phyloP scores from a whole-genome alignment of 2,113 vertebrate genomes.

The Halcyon malimbica region DNA sequence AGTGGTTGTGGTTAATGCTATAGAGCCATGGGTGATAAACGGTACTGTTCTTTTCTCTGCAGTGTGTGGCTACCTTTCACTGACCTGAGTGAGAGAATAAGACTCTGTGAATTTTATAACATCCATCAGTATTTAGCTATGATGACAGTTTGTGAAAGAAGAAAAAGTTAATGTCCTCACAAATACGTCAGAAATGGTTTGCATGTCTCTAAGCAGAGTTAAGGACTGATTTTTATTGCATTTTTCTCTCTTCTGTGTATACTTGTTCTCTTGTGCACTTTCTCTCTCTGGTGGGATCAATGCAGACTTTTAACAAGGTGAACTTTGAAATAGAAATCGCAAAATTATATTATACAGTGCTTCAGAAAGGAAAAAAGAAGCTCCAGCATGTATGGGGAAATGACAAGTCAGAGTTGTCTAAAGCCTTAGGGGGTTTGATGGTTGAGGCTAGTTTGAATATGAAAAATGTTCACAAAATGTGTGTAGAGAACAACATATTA shows the following conservation, averaged over 20 bases:
- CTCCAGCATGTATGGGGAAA: neutral
- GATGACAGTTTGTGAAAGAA: neutral
- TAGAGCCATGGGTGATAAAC: neutral
- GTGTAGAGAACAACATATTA: neutral
- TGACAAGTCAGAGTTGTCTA: neutral
- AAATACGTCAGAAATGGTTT: neutral
- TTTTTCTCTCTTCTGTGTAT: neutral
- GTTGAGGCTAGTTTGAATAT: neutral
- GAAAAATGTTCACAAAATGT: neutral
- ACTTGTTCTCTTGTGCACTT: neutral
- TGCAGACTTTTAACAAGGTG: constrained; percentile 14
- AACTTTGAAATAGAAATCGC: constrained; percentile 22
- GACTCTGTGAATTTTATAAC: neutral
- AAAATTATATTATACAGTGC: neutral
- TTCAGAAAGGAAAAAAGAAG: neutral
- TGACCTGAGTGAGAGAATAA: neutral
- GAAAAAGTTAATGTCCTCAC: neutral
- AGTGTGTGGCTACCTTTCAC: neutral
- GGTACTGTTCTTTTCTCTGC: neutral
- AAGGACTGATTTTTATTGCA: constrained; percentile 21
- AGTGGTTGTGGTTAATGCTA: neutral
- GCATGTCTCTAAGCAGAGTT: neutral
- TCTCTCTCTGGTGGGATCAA: neutral
- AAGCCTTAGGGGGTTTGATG: neutral
- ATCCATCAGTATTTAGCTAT: neutral